Percentiles rank a stretch among this genome's conserved stretches.
phyloP scores from a whole-genome alignment of 2,113 vertebrate species.

The Cryptomyrus ogoouensis region DNA sequence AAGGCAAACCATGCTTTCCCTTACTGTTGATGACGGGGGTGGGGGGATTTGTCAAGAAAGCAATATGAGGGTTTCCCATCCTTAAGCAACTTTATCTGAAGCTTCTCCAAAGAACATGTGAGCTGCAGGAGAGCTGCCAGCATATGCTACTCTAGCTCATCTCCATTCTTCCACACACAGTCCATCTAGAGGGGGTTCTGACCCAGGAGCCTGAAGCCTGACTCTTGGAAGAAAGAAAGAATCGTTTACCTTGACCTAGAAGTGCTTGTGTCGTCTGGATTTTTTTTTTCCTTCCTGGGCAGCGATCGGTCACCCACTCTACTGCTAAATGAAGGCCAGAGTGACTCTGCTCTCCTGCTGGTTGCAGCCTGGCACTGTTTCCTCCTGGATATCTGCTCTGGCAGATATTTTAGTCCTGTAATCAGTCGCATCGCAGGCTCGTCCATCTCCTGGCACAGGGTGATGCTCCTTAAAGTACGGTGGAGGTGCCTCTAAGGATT shows the following conservation, averaged over 20 bases:
- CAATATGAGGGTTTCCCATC: background rate
- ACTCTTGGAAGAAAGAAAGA: background rate
- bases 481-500: background rate
- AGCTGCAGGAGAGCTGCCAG: background rate
- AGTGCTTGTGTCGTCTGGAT: background rate
- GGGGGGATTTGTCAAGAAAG: background rate
- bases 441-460: background rate
- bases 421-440: background rate
- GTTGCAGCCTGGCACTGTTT: background rate
- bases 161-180: background rate
- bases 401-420: slow-evolving; percentile 9
- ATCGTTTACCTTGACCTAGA: background rate
- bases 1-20: background rate
- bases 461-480: background rate
- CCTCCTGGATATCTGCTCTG: background rate
- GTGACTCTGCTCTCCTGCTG: background rate
- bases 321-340: background rate
- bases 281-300: background rate
- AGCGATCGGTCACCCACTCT: background rate
- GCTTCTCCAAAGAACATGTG: background rate
- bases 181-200: background rate
- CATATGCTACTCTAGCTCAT: background rate
- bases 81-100: background rate
- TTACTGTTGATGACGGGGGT: background rate
- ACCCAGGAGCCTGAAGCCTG: background rate